Base-by-base conservation (phyloP, 2,113 vertebrate genomes). In the Ptilonorhynchus violaceus region DNA sequence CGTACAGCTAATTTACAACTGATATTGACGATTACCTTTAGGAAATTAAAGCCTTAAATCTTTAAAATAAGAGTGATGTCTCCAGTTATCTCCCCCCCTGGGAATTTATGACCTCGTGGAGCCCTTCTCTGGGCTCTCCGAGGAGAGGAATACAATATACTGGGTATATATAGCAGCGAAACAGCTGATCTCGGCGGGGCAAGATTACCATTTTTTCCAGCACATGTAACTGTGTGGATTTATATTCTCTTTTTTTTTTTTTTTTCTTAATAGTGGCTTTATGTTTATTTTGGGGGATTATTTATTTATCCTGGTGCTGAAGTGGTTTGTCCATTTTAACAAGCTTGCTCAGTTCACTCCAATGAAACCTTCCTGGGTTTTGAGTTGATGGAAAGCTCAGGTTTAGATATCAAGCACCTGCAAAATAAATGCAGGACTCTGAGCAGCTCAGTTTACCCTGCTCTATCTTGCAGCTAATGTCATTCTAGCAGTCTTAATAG, bases 141-240 rank as follows among this genome's bases (percentile, higher is more conserved):
- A 25, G 7, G 30, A 50, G 89, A 95, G 93, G 68, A 96, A 95
- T 93, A 97, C 86, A 97, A 93, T 81, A 90, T 15, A 50, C 90
- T 58, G 94, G 58, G 91, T 92, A 93, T 96, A 96, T 96, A 97
- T 96, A 97, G 96, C 84, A 94, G 62, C 2, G 0, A 95, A 97
- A 97, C 97, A 97, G 97, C 97, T 97, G 97, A 97, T 93, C 85
- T 44, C 59, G 7, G 76, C 33, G 49, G 64, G 73, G 35, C 92
- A 89, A 96, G 95, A 95, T 92, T 96, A 91, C 96, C 9, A 92
- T 97, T 85, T 97, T 97, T 97, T 97, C 96, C 96, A 96, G 83
- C 73, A 82, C 80, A 95, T 93, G 95, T 93, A 96, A 95, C 68
- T 58, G 64, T 58, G 37, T 63, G 58, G 76, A 91, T 93, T 96